Evolutionary conservation across 1,140 invertebrate genomes (phyloP).

Genomic region (Drosophila mauritiana): DNA sequence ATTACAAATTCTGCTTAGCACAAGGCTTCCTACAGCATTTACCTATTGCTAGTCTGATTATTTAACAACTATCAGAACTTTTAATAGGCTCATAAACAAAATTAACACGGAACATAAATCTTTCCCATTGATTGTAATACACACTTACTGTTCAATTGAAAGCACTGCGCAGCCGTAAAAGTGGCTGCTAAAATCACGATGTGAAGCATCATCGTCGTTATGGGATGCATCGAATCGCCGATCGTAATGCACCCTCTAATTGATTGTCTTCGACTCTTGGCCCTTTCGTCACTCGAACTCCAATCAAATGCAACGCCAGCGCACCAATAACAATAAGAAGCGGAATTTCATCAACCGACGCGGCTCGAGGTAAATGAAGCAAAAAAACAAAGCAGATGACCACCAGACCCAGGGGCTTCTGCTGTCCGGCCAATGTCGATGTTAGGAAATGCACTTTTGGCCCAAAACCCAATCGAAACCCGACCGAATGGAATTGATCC

Average conservation of each 20-base stretch:
- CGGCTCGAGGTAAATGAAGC: constrained; percentile 40
- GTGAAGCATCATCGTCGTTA: constrained; percentile 49
- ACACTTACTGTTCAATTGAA: constrained; percentile 79
- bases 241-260: constrained; percentile 47
- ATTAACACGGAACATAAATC: constrained; percentile 9
- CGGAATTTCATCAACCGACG: constrained; percentile 65
- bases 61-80: constrained; percentile 1
- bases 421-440: constrained; percentile 69
- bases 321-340: constrained; percentile 40
- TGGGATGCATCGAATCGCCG: constrained; percentile 32
- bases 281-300: constrained; percentile 62
- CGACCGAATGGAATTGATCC: constrained; percentile 33
- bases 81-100: constrained; percentile 30
- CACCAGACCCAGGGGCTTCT: constrained; percentile 38
- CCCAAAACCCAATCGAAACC: constrained; percentile 10
- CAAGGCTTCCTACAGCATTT: not conserved
- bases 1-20: not conserved
- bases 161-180: constrained; percentile 46
- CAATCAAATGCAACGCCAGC: constrained; percentile 45
- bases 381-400: constrained; percentile 49
- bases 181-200: constrained; percentile 46
- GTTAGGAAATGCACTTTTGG: constrained; percentile 70
- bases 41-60: constrained; percentile 6
- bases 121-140: not conserved
- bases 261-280: constrained; percentile 45